A percentile compares a stretch with the other conserved stretches of the same genome.
phyloP scores from a whole-genome alignment of 2,113 vertebrate genomes.

The Antidorcas marsupialis region DNA sequence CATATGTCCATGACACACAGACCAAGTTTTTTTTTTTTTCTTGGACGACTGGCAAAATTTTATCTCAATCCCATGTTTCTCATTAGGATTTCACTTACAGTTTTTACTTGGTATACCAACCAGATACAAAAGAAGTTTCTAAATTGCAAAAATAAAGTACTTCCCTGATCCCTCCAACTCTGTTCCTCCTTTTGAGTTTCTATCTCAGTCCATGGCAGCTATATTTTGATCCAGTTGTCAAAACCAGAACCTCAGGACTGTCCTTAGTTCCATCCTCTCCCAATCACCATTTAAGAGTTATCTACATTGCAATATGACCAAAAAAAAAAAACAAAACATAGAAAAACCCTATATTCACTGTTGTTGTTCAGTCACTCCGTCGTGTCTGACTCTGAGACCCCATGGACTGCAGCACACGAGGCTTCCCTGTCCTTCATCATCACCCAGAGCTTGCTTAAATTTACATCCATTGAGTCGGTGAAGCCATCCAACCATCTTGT shows the following conservation, averaged over 20 bases:
- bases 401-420: neutral
- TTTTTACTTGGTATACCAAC: neutral
- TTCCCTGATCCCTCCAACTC: neutral
- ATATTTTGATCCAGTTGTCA: neutral
- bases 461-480: neutral
- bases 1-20: fast-evolving
- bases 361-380: neutral
- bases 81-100: neutral
- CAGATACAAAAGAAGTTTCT: neutral
- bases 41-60: neutral
- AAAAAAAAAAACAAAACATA: fast-evolving
- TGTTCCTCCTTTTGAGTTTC: neutral
- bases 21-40: too few relatives aligned
- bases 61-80: neutral
- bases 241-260: neutral
- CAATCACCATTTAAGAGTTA: neutral
- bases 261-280: neutral
- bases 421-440: neutral
- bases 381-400: neutral
- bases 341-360: neutral
- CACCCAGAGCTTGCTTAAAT: neutral
- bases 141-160: neutral
- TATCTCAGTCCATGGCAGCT: neutral
- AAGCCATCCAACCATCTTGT: neutral
- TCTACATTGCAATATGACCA: neutral